Evolutionary conservation across 92 coral and sea anemone genomes (phyloP), one percentile per base, ranked within the genome.

Genomic region (Actinostola sp.): DNA sequence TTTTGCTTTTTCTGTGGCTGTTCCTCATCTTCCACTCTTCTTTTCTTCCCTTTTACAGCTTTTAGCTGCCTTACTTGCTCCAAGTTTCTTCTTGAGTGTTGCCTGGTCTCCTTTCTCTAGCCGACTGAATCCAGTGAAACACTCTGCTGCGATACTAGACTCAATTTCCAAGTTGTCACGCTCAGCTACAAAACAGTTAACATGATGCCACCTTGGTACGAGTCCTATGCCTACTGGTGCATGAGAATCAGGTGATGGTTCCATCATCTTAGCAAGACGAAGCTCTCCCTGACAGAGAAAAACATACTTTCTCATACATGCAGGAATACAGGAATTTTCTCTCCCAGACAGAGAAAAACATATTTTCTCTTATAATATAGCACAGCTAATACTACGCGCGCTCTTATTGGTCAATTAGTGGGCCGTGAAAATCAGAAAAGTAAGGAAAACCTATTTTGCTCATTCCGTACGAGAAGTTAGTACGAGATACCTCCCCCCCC

Each of bases 181-280:
- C 48, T 70, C 77, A 26, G 73, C 77, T 24, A 91, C 66, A 48
- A 94, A 94, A 70, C 98, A 94, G 48, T 88, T 83, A 29, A 88
- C 84, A 48, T 94, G 98, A 52, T 91, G 97, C 98, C 98, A 94
- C 81, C 91, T 73, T 8, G 97, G 91, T 58, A 86, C 82, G 17
- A 85, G 69, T 0, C 90, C 81, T 20, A 93, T 76, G 35, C 84
- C 81, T 34, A 85, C 76, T 3, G 92, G 92, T 0, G 90, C 95
- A 71, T 49, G 75, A 10, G 97, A 92, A 17, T 92, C 97, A 5
- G 86, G 82, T 33, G 81, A 71, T 12, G 97, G 92, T 49, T 94
- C 98, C 92, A 85, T 86, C 48, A 91, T 68, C 67, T 91, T 94
- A 24, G 97, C 98, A 32, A 94, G 80, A 41, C 98, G 93, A 36